These are phyloP conservation scores for Ceratina calcarata DNA, from an alignment of 1,140 invertebrate species.

Conservation along the genomic window DNA sequence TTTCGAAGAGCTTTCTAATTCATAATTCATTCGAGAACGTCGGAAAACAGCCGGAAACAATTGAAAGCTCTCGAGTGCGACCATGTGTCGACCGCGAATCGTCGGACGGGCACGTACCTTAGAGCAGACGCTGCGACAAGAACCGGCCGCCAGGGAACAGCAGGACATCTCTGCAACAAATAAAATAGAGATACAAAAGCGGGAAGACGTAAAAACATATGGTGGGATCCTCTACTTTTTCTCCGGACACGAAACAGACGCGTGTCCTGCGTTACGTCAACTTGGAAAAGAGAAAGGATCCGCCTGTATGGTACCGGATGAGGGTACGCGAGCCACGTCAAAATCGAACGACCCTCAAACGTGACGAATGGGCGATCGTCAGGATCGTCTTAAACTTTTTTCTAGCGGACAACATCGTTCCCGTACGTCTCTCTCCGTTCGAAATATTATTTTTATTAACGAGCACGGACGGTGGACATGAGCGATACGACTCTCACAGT, in stretches of 20 bases:
- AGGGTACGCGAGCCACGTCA: slow-evolving; percentile 52
- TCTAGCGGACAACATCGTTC: no score
- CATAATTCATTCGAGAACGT: no score
- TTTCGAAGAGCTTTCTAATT: no score
- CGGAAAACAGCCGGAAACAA: no score
- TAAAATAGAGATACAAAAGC: slow-evolving; percentile 33
- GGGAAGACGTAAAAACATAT: slow-evolving; percentile 34
- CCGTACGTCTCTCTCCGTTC: no score
- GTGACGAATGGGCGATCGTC: not conserved
- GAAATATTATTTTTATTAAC: slow-evolving; percentile 17
- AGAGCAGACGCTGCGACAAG: slow-evolving; percentile 72
- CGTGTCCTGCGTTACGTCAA: slow-evolving; percentile 62
- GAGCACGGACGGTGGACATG: slow-evolving; percentile 12
- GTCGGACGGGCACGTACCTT: slow-evolving; percentile 59
- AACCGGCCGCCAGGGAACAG: slow-evolving; percentile 68
- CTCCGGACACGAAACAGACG: slow-evolving; percentile 59
- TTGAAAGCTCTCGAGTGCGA: not conserved
- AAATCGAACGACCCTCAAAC: slow-evolving; percentile 32
- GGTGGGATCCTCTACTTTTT: slow-evolving; percentile 44
- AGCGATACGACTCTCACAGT: slow-evolving; percentile 54
- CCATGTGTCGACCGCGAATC: not conserved
- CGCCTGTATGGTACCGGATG: slow-evolving; percentile 24
- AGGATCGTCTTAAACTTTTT: no score
- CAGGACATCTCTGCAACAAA: slow-evolving; percentile 75
- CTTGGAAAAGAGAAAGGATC: slow-evolving; percentile 24